Conservation (phyloP, 2,888 invertebrate genomes). For the Eupithecia abbreviata region DNA sequence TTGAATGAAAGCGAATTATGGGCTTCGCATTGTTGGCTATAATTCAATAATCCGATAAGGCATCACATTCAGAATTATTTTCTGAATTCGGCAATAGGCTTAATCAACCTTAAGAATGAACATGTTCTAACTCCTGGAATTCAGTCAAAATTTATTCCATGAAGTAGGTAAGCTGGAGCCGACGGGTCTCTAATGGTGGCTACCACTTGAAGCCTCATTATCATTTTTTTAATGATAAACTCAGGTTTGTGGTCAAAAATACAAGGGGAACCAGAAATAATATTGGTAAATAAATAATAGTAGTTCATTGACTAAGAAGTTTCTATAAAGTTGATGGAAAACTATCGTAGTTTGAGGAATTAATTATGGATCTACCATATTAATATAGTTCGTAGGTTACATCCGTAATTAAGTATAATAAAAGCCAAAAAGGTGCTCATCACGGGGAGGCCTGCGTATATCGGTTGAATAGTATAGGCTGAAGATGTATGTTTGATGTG, state of each 20-base stretch:
- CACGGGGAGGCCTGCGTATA: too few species aligned
- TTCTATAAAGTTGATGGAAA: too few species aligned
- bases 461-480: too few species aligned
- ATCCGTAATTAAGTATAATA: too few species aligned
- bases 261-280: not conserved
- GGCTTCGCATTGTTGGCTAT: conserved; percentile 1
- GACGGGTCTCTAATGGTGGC: not conserved
- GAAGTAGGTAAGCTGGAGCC: not conserved
- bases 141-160: not conserved
- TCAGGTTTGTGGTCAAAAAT: not conserved
- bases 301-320: too few species aligned
- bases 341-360: too few species aligned
- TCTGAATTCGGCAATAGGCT: not conserved
- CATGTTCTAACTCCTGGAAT: not conserved
- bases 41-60: not conserved
- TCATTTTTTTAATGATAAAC: not conserved
- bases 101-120: not conserved
- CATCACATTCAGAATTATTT: not conserved
- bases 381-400: too few species aligned
- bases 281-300: too few species aligned
- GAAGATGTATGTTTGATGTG: too few species aligned
- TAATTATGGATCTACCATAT: too few species aligned
- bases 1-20: conserved; percentile 12
- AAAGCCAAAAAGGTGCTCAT: too few species aligned
- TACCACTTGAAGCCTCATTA: not conserved